phyloP scores from a whole-genome alignment of 2,797 vertebrate species.

The Bufotes viridis region DNA sequence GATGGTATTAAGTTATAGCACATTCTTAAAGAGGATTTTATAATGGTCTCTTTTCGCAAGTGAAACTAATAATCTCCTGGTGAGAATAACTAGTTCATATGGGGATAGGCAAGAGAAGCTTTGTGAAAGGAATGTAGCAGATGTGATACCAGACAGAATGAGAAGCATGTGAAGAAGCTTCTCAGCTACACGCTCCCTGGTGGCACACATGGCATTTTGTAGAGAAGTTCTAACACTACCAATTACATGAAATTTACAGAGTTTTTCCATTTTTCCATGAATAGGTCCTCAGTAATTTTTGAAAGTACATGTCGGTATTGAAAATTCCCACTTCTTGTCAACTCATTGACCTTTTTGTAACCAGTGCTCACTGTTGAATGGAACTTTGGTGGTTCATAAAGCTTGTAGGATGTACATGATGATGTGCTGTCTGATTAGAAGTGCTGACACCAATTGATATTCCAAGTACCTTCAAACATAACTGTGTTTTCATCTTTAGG shows the following conservation, averaged over 20 bases:
- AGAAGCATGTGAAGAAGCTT: not conserved
- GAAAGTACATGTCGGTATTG: not conserved
- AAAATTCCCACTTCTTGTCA: not conserved
- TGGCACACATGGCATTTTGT: slow-evolving; percentile 12
- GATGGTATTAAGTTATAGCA: not conserved
- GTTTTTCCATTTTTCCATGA: not conserved
- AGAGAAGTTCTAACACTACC: not conserved
- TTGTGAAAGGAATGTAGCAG: slow-evolving; percentile 16
- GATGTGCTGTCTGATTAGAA: not conserved
- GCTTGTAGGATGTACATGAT: not conserved
- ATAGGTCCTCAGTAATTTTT: not conserved
- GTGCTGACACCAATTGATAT: not conserved
- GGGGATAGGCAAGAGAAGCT: not conserved
- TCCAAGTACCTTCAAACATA: not conserved
- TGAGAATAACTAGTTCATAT: not conserved
- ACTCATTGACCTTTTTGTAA: not conserved
- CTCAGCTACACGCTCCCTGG: slow-evolving; percentile 1
- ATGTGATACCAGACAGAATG: slow-evolving; percentile 20
- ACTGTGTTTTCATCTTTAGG: slow-evolving; percentile 10
- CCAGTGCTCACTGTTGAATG: not conserved
- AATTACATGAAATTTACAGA: not conserved
- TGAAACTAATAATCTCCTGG: not conserved
- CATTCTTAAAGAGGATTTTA: not conserved
- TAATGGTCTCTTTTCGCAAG: not conserved
- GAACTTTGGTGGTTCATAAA: not conserved